These are phyloP conservation scores for Scaptomyza montana DNA, from an alignment of 1,140 invertebrate species.

Conservation along the genomic window DNA sequence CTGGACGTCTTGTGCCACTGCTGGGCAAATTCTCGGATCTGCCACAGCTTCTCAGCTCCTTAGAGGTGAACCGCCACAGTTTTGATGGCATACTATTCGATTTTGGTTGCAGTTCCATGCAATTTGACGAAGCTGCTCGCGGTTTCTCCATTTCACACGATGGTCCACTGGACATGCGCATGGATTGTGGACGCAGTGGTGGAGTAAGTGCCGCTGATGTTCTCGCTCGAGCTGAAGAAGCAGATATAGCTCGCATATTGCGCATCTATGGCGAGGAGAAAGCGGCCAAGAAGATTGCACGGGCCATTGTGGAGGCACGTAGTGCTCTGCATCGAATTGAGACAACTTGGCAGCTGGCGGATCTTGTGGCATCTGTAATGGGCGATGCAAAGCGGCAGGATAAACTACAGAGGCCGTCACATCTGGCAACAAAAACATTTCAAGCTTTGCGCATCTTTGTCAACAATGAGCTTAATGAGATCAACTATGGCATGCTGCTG, in stretches of 20 bases:
- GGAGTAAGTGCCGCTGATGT: slow-evolving; percentile 94
- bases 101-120: slow-evolving; percentile 98
- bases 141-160: slow-evolving; percentile 94
- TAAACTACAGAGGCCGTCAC: slow-evolving; percentile 89
- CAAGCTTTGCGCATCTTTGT: slow-evolving; percentile 98
- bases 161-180: slow-evolving; percentile 97
- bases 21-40: slow-evolving; percentile 95
- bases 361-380: slow-evolving; percentile 88
- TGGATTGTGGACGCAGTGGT: slow-evolving; percentile 90
- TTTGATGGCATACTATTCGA: slow-evolving; percentile 96
- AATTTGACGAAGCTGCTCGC: slow-evolving; percentile 91
- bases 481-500: slow-evolving; percentile 94
- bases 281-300: slow-evolving; percentile 92
- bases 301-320: slow-evolving; percentile 94
- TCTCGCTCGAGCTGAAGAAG: slow-evolving; percentile 90
- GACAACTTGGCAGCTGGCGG: slow-evolving; percentile 93
- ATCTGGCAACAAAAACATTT: slow-evolving; percentile 96
- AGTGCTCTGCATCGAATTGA: slow-evolving; percentile 91
- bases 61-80: slow-evolving; percentile 86
- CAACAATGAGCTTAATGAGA: slow-evolving; percentile 98
- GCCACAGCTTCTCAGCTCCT: slow-evolving; percentile 86
- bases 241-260: slow-evolving; percentile 92
- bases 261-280: slow-evolving; percentile 97
- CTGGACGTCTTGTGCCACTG: slow-evolving; percentile 89
- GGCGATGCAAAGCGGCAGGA: slow-evolving; percentile 86